These are phyloP conservation scores for Meloidogyne exigua DNA, from an alignment of 1,140 invertebrate genomes.

Conservation along the genomic window DNA sequence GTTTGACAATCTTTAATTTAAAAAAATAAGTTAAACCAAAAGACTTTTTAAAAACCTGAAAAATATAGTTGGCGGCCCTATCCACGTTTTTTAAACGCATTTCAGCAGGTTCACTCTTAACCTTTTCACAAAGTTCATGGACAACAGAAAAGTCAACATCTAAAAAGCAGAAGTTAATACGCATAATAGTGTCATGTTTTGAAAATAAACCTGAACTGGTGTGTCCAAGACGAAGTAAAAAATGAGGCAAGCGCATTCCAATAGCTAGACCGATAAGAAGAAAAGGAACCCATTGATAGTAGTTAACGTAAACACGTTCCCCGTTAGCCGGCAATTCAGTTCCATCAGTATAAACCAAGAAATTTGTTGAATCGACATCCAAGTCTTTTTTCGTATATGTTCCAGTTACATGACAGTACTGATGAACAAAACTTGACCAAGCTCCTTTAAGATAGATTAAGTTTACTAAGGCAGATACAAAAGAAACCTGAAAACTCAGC, in stretches of 20 bases:
- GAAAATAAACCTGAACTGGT: slow-evolving; percentile 3
- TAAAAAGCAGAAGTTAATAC: neutral
- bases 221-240: slow-evolving; percentile 20
- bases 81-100: slow-evolving; percentile 16
- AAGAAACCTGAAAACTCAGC: slow-evolving; percentile 13
- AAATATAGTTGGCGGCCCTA: slow-evolving; percentile 14
- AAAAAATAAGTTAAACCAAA: neutral
- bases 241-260: slow-evolving; percentile 16
- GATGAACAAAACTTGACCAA: slow-evolving; percentile 20
- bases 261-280: slow-evolving; percentile 12
- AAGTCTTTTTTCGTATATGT: slow-evolving; percentile 10
- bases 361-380: neutral
- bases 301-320: neutral
- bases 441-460: neutral
- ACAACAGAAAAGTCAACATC: slow-evolving; percentile 25
- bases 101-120: neutral
- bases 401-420: slow-evolving; percentile 24
- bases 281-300: slow-evolving; percentile 28
- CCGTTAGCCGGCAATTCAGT: neutral
- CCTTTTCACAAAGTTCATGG: slow-evolving; percentile 11
- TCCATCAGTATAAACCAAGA: neutral
- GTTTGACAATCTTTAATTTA: slow-evolving; percentile 8
- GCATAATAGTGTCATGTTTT: neutral
- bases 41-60: slow-evolving; percentile 2
- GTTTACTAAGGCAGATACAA: no score